Percentiles rank a stretch among this genome's conserved stretches.
Evolutionary conservation across 2,888 invertebrate species (phyloP).

Genomic region (Pilophorus perplexus): DNA sequence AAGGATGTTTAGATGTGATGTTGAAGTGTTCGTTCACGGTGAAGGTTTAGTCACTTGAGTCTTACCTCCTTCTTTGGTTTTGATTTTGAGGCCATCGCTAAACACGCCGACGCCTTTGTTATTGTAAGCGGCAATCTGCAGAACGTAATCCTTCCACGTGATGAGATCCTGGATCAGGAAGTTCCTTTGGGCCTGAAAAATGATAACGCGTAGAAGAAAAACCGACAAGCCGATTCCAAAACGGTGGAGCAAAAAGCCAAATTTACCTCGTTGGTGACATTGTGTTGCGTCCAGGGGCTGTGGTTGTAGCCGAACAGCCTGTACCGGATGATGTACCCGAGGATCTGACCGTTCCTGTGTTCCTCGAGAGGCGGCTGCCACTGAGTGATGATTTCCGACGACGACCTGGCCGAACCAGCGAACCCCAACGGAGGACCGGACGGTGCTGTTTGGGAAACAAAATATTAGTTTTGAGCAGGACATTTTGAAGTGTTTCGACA

Average conservation of each 20-base stretch:
- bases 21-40: no score
- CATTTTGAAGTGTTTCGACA: no score
- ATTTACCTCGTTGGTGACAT: conserved; percentile 78
- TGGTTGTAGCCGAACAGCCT: conserved; percentile 87
- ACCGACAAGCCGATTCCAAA: background rate
- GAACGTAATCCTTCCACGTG: conserved; percentile 95
- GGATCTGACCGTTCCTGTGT: conserved; percentile 89
- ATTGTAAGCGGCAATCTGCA: conserved; percentile 96
- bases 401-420: conserved; percentile 89
- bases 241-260: background rate
- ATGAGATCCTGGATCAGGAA: conserved; percentile 89
- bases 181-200: conserved; percentile 70
- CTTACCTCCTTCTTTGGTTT: conserved; percentile 85
- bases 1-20: conserved; percentile 9
- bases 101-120: conserved; percentile 93
- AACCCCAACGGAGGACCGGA: conserved; percentile 93
- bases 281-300: conserved; percentile 87
- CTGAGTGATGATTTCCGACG: conserved; percentile 92
- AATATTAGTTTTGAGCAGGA: no score
- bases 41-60: no score
- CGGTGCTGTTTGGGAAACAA: conserved; percentile 83
- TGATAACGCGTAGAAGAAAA: background rate
- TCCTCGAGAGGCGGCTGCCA: conserved; percentile 96
- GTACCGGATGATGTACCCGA: conserved; percentile 90
- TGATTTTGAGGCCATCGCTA: conserved; percentile 85